phyloP scores from a whole-genome alignment of 2,888 invertebrate species.

The Crossocerus cetratus region DNA sequence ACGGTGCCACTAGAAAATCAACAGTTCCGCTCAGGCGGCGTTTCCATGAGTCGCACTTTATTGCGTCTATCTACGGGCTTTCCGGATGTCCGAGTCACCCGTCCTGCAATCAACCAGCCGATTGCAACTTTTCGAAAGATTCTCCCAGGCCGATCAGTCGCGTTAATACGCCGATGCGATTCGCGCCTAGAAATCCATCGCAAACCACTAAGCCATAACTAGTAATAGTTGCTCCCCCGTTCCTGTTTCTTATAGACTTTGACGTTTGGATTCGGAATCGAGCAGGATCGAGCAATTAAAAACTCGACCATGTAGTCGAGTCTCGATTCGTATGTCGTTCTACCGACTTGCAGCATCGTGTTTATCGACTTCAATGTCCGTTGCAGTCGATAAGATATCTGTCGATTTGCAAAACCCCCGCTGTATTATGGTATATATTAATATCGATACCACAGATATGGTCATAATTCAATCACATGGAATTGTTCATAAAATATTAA shows the following conservation, averaged over 20 bases:
- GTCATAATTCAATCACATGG: too few relatives aligned
- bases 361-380: too few relatives aligned
- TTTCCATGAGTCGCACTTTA: slow-evolving; percentile 25
- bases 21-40: slow-evolving; percentile 40
- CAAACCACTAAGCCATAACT: not conserved
- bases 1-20: slow-evolving; percentile 44
- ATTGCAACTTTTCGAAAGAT: not conserved
- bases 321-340: too few relatives aligned
- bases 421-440: too few relatives aligned
- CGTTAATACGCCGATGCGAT: not conserved
- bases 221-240: not conserved
- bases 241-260: not conserved
- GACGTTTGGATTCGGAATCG: not conserved
- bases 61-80: not conserved
- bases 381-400: too few relatives aligned
- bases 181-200: not conserved
- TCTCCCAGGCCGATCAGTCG: not conserved
- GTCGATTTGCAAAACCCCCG: too few relatives aligned
- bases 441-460: too few relatives aligned
- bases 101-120: not conserved
- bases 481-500: too few relatives aligned
- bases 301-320: not conserved
- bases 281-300: not conserved
- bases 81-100: not conserved
- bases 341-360: too few relatives aligned